These are phyloP conservation scores for Rotaria magnacalcarata DNA, from an alignment of 2,888 invertebrate genomes.

Conservation along the genomic window DNA sequence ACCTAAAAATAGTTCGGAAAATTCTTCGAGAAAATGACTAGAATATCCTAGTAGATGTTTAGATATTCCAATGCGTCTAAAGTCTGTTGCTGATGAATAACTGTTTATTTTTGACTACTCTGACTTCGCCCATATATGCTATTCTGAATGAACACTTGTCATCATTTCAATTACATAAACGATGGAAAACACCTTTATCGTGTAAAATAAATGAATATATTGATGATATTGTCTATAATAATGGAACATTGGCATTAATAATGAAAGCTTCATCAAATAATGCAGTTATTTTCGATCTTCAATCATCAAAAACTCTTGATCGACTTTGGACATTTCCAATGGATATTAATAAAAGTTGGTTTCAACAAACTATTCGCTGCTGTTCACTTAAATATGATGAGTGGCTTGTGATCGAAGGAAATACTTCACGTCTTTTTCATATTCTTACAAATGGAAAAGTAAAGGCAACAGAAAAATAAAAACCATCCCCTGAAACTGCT, in stretches of 20 bases:
- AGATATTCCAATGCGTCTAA: too few relatives aligned
- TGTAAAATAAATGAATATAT: neutral
- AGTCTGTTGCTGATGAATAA: too few relatives aligned
- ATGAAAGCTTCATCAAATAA: constrained; percentile 3
- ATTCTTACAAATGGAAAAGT: neutral
- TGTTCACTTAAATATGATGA: neutral
- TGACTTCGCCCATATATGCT: too few relatives aligned
- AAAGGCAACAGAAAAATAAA: neutral
- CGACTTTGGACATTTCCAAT: neutral
- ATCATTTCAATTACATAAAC: neutral
- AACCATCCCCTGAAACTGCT: neutral
- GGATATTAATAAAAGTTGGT: neutral
- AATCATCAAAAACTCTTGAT: neutral
- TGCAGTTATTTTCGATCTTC: neutral
- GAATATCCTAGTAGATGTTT: too few relatives aligned
- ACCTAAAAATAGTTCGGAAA: too few relatives aligned
- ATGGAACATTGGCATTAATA: neutral
- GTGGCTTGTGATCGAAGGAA: neutral
- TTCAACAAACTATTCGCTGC: constrained; percentile 10
- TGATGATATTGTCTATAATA: neutral
- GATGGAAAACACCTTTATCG: neutral
- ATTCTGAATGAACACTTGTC: too few relatives aligned
- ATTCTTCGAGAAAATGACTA: too few relatives aligned
- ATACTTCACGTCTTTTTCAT: neutral
- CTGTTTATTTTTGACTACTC: too few relatives aligned